A percentile compares a stretch with the other conserved stretches of the same genome.
phyloP scores from a whole-genome alignment of 2,888 invertebrate species.

The Elmis aenea region DNA sequence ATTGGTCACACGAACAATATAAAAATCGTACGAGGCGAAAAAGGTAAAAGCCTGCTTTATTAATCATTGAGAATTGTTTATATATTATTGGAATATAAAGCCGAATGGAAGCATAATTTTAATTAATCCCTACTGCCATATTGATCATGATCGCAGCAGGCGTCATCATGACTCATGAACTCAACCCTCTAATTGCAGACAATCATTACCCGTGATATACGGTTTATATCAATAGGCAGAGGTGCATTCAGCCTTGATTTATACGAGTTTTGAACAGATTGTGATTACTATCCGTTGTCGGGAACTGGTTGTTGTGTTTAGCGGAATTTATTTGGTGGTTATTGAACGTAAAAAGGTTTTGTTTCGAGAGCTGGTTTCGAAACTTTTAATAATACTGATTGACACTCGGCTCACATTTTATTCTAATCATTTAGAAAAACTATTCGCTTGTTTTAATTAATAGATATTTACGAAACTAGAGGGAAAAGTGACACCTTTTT shows the following conservation, averaged over 20 bases:
- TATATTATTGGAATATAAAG: conserved; percentile 1
- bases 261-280: conserved; percentile 39
- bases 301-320: conserved; percentile 29
- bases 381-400: too few relatives aligned
- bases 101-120: conserved; percentile 6
- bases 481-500: too few relatives aligned
- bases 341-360: too few relatives aligned
- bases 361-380: too few relatives aligned
- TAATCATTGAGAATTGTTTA: too few relatives aligned
- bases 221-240: conserved; percentile 36
- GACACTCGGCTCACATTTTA: too few relatives aligned
- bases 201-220: conserved; percentile 36
- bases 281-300: conserved; percentile 38
- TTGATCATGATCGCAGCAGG: conserved; percentile 11
- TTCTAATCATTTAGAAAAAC: too few relatives aligned
- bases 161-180: conserved; percentile 18
- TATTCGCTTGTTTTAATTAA: too few relatives aligned
- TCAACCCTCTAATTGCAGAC: conserved; percentile 31
- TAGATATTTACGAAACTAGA: too few relatives aligned
- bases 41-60: too few relatives aligned
- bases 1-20: too few relatives aligned
- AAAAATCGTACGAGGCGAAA: too few relatives aligned
- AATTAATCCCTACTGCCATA: conserved; percentile 14
- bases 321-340: conserved; percentile 32
- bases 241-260: conserved; percentile 37